Evolutionary conservation across 2,888 invertebrate genomes (phyloP).

Genomic region (Drosophila conformis): DNA sequence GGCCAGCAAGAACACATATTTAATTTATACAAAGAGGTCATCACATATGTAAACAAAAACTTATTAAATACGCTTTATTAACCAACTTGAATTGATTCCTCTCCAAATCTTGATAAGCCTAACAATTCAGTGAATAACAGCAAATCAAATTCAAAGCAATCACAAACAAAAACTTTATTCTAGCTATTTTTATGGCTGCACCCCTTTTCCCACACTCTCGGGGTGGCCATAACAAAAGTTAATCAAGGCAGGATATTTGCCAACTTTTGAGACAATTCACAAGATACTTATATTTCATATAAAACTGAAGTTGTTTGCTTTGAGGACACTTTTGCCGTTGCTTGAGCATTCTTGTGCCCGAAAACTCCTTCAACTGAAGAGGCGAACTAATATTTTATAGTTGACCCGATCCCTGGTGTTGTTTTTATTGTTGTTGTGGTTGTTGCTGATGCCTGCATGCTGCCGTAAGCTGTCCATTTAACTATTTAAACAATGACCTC

Average conservation of each 20-base stretch:
- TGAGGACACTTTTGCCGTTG: not conserved
- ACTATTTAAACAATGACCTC: conserved; percentile 42
- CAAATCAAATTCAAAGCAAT: not conserved
- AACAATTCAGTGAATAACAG: not conserved
- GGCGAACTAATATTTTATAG: not conserved
- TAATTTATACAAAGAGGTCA: not conserved
- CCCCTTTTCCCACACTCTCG: not conserved
- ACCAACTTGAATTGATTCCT: not conserved
- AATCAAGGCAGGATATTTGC: not conserved
- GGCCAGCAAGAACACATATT: not conserved
- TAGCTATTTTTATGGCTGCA: not conserved
- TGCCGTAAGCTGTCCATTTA: conserved; percentile 12
- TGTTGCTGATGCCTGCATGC: not conserved
- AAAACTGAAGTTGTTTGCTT: not conserved
- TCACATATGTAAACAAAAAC: not conserved
- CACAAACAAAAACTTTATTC: not conserved
- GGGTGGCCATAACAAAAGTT: not conserved
- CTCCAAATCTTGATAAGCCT: not conserved
- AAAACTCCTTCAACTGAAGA: not conserved
- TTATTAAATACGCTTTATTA: not conserved
- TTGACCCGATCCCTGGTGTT: not conserved
- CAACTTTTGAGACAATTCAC: not conserved
- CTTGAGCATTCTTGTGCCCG: not conserved
- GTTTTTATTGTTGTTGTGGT: not conserved
- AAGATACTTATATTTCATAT: not conserved